Percentiles rank a stretch among this genome's conserved stretches.
phyloP scores from a whole-genome alignment of 2,888 invertebrate genomes.

The Graphium colonna region DNA sequence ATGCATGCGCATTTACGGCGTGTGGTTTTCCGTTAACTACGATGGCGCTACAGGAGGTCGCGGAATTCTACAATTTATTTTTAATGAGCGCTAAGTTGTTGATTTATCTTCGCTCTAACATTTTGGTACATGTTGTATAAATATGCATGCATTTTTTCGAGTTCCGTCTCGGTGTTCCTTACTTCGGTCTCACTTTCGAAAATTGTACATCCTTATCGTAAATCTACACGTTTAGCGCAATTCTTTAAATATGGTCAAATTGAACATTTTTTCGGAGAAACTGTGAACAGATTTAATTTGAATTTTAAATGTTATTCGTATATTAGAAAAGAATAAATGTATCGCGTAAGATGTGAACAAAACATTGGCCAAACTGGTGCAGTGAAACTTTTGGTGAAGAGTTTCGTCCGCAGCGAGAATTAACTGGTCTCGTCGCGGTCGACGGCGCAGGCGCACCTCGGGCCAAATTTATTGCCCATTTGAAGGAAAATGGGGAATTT shows the following conservation, averaged over 20 bases:
- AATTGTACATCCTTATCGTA: not conserved
- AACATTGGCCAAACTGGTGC: not conserved
- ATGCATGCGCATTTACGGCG: conserved; percentile 9
- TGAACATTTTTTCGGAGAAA: too few species aligned
- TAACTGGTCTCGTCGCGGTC: conserved; percentile 51
- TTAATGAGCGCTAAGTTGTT: not conserved
- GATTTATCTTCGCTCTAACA: not conserved
- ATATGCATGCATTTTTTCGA: too few species aligned
- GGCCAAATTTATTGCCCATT: conserved; percentile 62
- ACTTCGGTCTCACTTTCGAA: not conserved
- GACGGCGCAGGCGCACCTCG: conserved; percentile 54
- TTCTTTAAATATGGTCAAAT: too few species aligned
- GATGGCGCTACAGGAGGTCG: conserved; percentile 3
- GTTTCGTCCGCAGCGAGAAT: conserved; percentile 47
- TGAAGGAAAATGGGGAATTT: conserved; percentile 62
- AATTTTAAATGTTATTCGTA: not conserved
- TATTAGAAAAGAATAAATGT: not conserved
- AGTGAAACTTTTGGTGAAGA: conserved; percentile 59
- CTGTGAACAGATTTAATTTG: not conserved
- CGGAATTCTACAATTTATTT: not conserved
- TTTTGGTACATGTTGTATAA: not conserved
- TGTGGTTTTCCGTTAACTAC: not conserved
- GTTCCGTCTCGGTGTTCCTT: not conserved
- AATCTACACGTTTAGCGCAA: not conserved
- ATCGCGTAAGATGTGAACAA: not conserved